A percentile compares a stretch with the other conserved stretches of the same genome.
Evolutionary conservation across 2,113 vertebrate species (phyloP).

Genomic region (Phodopus roborovskii): DNA sequence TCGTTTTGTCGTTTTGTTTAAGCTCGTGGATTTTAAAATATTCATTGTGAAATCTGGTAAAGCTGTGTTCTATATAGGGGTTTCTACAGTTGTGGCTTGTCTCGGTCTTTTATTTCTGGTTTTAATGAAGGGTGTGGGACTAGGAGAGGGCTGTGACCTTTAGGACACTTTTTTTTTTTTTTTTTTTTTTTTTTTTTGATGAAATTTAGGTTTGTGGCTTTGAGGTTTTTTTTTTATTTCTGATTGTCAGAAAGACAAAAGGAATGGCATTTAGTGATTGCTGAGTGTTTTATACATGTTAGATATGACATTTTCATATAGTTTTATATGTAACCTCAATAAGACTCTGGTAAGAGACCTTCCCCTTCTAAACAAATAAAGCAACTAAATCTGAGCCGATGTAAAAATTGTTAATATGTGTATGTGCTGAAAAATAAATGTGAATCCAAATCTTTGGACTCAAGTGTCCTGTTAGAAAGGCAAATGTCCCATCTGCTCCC

Average conservation of each 20-base stretch:
- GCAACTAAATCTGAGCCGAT: background rate
- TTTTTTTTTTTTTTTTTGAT: no score
- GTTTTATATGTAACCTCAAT: background rate
- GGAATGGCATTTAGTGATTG: background rate
- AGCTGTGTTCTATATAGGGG: background rate
- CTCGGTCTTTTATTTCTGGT: background rate
- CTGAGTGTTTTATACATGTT: background rate
- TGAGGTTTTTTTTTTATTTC: background rate
- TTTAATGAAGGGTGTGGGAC: conserved; percentile 53
- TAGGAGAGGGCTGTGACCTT: background rate
- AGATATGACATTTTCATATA: background rate
- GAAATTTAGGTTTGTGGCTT: background rate
- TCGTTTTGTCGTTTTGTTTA: conserved; percentile 37
- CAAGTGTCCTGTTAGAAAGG: background rate
- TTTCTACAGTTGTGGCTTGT: background rate
- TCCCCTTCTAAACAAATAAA: conserved; percentile 9
- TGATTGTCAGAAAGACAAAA: background rate
- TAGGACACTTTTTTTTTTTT: background rate
- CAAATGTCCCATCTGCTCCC: background rate
- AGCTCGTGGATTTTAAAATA: conserved; percentile 7
- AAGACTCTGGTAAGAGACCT: background rate
- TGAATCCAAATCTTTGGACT: background rate
- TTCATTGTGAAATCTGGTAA: conserved; percentile 26
- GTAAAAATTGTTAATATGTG: background rate
- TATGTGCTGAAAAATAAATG: background rate